Evolutionary conservation across 2,888 invertebrate species (phyloP).

Genomic region (Perithous albicinctus): DNA sequence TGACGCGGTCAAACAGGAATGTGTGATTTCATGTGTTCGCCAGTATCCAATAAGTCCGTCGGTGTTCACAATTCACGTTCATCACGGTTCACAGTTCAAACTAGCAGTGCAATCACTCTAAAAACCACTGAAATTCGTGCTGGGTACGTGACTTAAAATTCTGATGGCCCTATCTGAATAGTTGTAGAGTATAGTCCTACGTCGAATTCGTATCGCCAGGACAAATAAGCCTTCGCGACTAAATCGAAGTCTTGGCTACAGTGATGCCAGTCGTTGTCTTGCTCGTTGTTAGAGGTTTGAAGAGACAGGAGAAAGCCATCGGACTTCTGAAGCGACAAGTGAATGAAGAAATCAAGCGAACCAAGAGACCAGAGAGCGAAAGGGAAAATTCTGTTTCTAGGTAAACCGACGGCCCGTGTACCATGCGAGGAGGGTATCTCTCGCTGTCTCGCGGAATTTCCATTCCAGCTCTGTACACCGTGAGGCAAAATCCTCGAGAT

Average conservation of each 20-base stretch:
- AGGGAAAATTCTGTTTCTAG: neutral
- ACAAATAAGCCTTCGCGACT: conserved; percentile 23
- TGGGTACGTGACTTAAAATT: neutral
- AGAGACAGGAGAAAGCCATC: neutral
- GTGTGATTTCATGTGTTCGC: neutral
- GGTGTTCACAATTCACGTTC: neutral
- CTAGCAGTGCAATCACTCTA: neutral
- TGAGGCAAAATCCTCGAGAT: conserved; percentile 5
- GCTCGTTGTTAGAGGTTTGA: conserved; percentile 5
- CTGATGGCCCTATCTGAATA: neutral
- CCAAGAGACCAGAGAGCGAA: conserved; percentile 3
- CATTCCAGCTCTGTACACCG: conserved; percentile 23
- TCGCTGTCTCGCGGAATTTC: conserved; percentile 21
- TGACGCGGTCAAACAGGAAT: neutral
- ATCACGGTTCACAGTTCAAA: too few relatives aligned
- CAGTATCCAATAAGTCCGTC: too few relatives aligned
- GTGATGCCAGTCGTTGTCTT: conserved; percentile 7
- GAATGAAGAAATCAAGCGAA: neutral
- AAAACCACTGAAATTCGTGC: neutral
- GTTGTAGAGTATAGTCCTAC: neutral
- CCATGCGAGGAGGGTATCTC: conserved; percentile 1
- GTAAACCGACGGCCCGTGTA: neutral
- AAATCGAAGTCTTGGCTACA: conserved; percentile 11
- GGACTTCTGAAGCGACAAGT: neutral
- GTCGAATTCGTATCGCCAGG: neutral